phyloP scores from a whole-genome alignment of 1,140 invertebrate species.

The Bombus confusus region DNA sequence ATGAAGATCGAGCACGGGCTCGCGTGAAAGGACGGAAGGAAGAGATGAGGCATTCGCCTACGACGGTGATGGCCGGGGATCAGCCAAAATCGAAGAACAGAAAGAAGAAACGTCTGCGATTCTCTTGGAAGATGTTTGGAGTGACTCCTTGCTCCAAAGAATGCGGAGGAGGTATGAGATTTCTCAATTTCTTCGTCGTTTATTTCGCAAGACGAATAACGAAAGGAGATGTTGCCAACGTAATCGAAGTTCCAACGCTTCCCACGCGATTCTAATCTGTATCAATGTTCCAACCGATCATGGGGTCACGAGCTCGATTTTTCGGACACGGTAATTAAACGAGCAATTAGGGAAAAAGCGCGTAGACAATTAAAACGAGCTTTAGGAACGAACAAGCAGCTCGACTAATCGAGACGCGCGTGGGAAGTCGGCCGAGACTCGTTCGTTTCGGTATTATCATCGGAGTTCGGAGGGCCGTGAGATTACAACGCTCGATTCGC shows the following conservation, averaged over 20 bases:
- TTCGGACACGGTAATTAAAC: slow-evolving; percentile 37
- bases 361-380: slow-evolving; percentile 57
- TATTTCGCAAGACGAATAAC: not conserved
- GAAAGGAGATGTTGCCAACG: not conserved
- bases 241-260: slow-evolving; percentile 16
- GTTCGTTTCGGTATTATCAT: slow-evolving; percentile 58
- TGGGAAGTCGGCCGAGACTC: slow-evolving; percentile 62
- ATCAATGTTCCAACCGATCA: not conserved
- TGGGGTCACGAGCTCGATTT: not conserved
- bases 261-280: not conserved
- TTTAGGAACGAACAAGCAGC: slow-evolving; percentile 39
- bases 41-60: slow-evolving; percentile 70
- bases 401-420: slow-evolving; percentile 54
- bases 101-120: slow-evolving; percentile 84
- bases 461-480: slow-evolving; percentile 7
- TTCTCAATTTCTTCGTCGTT: not conserved
- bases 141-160: slow-evolving; percentile 90
- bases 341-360: slow-evolving; percentile 41
- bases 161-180: slow-evolving; percentile 90
- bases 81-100: slow-evolving; percentile 72
- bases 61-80: slow-evolving; percentile 82
- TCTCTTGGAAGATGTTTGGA: slow-evolving; percentile 90
- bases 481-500: slow-evolving; percentile 31
- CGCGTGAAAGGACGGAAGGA: slow-evolving; percentile 54
- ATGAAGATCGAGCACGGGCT: slow-evolving; percentile 25